A percentile compares a stretch with the other conserved stretches of the same genome.
These are phyloP conservation scores for Laodelphax striatellus DNA, from an alignment of 1,140 invertebrate genomes.

Conservation along the genomic window DNA sequence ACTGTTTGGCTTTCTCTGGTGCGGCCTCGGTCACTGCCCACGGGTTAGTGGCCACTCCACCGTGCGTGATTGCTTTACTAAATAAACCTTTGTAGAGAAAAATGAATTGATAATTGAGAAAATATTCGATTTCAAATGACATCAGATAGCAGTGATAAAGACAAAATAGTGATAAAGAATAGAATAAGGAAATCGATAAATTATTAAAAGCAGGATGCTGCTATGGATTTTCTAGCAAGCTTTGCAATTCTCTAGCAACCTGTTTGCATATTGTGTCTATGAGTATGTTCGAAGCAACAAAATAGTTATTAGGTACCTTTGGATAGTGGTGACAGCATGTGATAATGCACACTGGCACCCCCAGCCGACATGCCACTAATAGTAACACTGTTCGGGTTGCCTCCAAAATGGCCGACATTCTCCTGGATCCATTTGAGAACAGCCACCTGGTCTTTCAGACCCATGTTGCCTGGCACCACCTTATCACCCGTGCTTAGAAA, in stretches of 20 bases:
- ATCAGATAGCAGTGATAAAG: too few relatives aligned
- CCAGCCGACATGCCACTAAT: conserved; percentile 27
- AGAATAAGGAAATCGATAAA: too few relatives aligned
- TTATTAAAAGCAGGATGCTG: too few relatives aligned
- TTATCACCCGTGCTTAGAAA: conserved; percentile 25
- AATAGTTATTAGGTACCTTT: conserved; percentile 13
- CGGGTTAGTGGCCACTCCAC: conserved; percentile 8
- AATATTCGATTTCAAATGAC: too few relatives aligned
- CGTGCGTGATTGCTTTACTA: conserved; percentile 10
- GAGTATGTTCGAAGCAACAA: too few relatives aligned
- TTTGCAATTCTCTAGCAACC: too few relatives aligned
- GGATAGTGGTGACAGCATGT: conserved; percentile 24
- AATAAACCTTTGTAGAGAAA: conserved; percentile 7
- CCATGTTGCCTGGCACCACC: conserved; percentile 29
- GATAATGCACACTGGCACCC: conserved; percentile 28
- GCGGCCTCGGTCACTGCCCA: conserved; percentile 46
- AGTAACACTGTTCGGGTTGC: conserved; percentile 31
- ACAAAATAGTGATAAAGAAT: too few relatives aligned
- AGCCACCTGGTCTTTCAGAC: conserved; percentile 31
- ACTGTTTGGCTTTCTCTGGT: conserved; percentile 47
- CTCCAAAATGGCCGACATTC: conserved; percentile 29
- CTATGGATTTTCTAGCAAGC: too few relatives aligned
- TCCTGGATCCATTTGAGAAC: conserved; percentile 20
- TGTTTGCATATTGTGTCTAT: too few relatives aligned
- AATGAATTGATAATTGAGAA: too few relatives aligned